A percentile compares a stretch with the other conserved stretches of the same genome.
phyloP scores from a whole-genome alignment of 2,888 invertebrate genomes.

The Eupithecia abbreviata region DNA sequence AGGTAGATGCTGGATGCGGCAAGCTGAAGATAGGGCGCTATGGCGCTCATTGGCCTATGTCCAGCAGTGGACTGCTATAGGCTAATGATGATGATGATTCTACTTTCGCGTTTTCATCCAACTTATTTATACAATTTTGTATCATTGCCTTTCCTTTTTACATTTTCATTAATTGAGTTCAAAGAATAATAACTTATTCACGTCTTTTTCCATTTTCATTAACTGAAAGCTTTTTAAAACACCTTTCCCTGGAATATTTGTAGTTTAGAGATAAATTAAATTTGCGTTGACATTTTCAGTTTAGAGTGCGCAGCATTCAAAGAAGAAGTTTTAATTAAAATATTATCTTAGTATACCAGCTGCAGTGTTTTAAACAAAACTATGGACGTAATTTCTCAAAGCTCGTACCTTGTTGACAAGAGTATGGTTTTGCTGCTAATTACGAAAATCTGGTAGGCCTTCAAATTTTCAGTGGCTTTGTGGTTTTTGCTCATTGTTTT shows the following conservation, averaged over 20 bases:
- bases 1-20: no score
- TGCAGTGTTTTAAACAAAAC: slow-evolving; percentile 42
- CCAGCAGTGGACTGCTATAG: no score
- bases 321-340: slow-evolving; percentile 36
- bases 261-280: slow-evolving; percentile 10
- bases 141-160: background rate
- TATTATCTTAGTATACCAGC: slow-evolving; percentile 25
- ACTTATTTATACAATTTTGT: background rate
- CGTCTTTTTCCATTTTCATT: background rate
- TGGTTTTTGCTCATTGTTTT: background rate
- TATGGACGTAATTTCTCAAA: slow-evolving; percentile 32
- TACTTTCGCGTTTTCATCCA: no score
- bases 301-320: slow-evolving; percentile 22
- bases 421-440: background rate
- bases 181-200: background rate
- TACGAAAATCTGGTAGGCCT: background rate
- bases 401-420: background rate
- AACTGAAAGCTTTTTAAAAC: slow-evolving; percentile 1
- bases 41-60: no score
- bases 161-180: background rate
- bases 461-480: background rate
- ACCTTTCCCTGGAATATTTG: background rate
- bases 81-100: no score
- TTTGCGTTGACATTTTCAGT: slow-evolving; percentile 26
- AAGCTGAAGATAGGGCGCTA: no score